phyloP scores from a whole-genome alignment of 2,113 vertebrate species.

The Spermophilus dauricus region DNA sequence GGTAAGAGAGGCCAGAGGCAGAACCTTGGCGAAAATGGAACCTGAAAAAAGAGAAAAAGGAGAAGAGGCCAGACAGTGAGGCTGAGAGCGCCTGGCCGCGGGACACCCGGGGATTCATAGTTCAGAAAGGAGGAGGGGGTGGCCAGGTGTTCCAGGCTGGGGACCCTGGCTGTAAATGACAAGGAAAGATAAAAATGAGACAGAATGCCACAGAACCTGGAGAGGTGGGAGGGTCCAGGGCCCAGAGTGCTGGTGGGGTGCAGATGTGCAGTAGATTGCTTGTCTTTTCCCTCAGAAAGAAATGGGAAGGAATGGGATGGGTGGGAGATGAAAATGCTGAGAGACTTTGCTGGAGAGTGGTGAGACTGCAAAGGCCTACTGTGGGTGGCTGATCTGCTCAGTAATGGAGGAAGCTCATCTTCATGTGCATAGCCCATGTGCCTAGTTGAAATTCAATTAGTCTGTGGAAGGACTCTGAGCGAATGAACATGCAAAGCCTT shows the following conservation, averaged over 20 bases:
- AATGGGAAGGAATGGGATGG: neutral
- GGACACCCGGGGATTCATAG: accelerated
- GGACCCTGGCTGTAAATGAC: neutral
- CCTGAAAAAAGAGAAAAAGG: neutral
- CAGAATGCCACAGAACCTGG: neutral
- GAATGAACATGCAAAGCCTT: neutral
- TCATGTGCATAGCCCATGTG: neutral
- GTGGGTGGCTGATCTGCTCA: neutral
- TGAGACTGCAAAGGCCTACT: neutral
- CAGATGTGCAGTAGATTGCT: too few relatives aligned
- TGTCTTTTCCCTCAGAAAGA: neutral
- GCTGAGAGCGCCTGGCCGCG: neutral
- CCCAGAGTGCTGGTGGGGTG: neutral
- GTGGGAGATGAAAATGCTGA: neutral
- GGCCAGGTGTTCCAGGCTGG: neutral
- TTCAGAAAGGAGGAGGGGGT: neutral
- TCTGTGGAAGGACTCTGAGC: neutral
- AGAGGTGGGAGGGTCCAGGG: neutral
- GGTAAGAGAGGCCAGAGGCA: neutral
- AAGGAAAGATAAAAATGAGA: neutral
- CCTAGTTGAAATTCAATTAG: neutral
- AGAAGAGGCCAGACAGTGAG: neutral
- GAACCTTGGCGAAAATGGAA: neutral
- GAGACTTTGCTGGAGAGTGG: neutral
- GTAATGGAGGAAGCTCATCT: neutral